Percentiles rank a stretch among this genome's conserved stretches.
phyloP scores from a whole-genome alignment of 2,113 vertebrate genomes.

The Pipra filicauda region DNA sequence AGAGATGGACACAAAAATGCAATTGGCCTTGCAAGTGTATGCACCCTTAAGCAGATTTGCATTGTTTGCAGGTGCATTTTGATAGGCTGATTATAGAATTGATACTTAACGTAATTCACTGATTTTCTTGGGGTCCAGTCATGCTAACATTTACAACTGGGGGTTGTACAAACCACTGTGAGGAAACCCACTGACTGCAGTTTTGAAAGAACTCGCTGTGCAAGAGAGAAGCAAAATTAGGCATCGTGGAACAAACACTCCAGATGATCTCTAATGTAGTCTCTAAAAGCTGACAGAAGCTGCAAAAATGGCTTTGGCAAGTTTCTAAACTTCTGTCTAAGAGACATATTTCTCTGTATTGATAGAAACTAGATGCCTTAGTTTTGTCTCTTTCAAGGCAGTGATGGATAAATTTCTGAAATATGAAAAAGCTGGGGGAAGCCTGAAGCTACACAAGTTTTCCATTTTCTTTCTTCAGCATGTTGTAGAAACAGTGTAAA shows the following conservation, averaged over 20 bases:
- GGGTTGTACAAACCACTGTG: background rate
- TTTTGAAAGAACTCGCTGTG: background rate
- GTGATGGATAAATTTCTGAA: slow-evolving; percentile 58
- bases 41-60: background rate
- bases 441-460: slow-evolving; percentile 45
- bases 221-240: slow-evolving; percentile 14
- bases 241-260: slow-evolving; percentile 27
- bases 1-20: background rate
- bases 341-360: slow-evolving; percentile 41
- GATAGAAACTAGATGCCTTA: slow-evolving; percentile 49
- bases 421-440: slow-evolving; percentile 31
- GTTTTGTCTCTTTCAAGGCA: slow-evolving; percentile 59
- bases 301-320: slow-evolving; percentile 57
- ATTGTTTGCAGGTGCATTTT: slow-evolving; percentile 24
- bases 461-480: slow-evolving; percentile 18
- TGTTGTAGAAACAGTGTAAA: slow-evolving; percentile 59
- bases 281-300: slow-evolving; percentile 61
- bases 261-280: slow-evolving; percentile 52
- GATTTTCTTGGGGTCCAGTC: background rate
- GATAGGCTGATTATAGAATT: slow-evolving; percentile 3
- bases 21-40: accelerated
- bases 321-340: slow-evolving; percentile 52
- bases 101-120: background rate
- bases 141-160: background rate
- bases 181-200: background rate